Conservation (phyloP, 2,113 vertebrate species). For the Accipiter cooperii region DNA sequence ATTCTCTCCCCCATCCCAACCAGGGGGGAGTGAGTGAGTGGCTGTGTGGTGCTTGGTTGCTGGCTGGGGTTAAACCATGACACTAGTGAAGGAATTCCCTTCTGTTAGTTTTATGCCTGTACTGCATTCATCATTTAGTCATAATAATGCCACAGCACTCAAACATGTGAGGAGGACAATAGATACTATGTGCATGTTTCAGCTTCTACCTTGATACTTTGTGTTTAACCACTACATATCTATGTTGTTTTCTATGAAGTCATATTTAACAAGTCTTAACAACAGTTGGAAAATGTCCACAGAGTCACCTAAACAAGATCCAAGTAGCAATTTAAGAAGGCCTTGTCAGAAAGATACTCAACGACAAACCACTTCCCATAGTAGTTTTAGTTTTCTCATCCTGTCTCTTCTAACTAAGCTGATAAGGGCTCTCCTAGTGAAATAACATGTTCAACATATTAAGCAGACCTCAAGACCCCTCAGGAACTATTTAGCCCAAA, state of each 20-base stretch:
- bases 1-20: too few relatives aligned
- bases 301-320: background rate
- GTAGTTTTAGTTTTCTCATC: background rate
- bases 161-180: background rate
- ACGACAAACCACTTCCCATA: background rate
- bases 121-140: background rate
- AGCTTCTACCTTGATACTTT: background rate
- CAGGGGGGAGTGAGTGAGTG: too few relatives aligned
- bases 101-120: background rate
- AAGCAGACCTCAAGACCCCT: background rate
- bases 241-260: background rate
- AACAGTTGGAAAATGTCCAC: background rate
- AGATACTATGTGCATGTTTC: background rate
- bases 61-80: too few relatives aligned
- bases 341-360: background rate
- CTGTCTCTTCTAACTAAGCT: background rate
- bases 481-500: background rate
- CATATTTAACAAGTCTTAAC: background rate
- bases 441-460: background rate
- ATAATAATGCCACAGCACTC: background rate
- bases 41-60: too few relatives aligned
- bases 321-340: background rate
- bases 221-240: background rate
- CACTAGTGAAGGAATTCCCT: background rate
- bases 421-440: background rate